phyloP scores from a whole-genome alignment of 2,888 invertebrate species.

The Drosophila longiperda region DNA sequence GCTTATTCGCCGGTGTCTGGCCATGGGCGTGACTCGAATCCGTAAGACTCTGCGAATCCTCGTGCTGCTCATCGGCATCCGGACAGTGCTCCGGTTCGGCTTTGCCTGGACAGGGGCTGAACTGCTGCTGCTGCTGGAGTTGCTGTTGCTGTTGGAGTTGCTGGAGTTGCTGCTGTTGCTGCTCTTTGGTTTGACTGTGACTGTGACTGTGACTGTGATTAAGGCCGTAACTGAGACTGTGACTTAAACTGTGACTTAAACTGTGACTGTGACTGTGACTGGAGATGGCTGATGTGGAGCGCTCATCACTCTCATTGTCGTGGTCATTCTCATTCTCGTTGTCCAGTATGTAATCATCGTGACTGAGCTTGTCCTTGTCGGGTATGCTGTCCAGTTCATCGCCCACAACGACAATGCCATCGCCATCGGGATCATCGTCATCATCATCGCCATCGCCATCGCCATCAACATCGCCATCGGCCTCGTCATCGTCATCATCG shows the following conservation, averaged over 20 bases:
- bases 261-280: constrained; percentile 86
- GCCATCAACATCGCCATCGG: constrained; percentile 85
- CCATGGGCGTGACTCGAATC: constrained; percentile 56
- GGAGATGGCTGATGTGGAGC: constrained; percentile 84
- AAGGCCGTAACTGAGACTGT: constrained; percentile 87
- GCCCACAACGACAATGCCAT: constrained; percentile 92
- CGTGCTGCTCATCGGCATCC: constrained; percentile 86
- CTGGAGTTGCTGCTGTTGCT: constrained; percentile 79
- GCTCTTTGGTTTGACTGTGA: constrained; percentile 79
- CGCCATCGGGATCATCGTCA: constrained; percentile 84
- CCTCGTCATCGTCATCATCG: constrained; percentile 85
- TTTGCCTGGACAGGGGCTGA: constrained; percentile 29
- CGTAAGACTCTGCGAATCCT: constrained; percentile 86
- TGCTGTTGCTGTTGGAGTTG: constrained; percentile 84
- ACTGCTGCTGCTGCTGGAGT: constrained; percentile 67
- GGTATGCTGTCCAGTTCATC: constrained; percentile 89
- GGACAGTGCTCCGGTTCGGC: constrained; percentile 46
- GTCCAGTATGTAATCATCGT: constrained; percentile 82
- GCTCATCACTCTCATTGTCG: constrained; percentile 78
- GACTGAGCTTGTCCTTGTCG: constrained; percentile 85
- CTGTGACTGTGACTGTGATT: constrained; percentile 83
- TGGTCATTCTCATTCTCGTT: constrained; percentile 70
- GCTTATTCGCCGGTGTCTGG: constrained; percentile 87
- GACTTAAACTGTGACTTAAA: constrained; percentile 86
- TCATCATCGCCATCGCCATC: constrained; percentile 86